Evolutionary conservation across 92 coral and sea anemone genomes (phyloP).

Genomic region (Palythoa grandiflora): DNA sequence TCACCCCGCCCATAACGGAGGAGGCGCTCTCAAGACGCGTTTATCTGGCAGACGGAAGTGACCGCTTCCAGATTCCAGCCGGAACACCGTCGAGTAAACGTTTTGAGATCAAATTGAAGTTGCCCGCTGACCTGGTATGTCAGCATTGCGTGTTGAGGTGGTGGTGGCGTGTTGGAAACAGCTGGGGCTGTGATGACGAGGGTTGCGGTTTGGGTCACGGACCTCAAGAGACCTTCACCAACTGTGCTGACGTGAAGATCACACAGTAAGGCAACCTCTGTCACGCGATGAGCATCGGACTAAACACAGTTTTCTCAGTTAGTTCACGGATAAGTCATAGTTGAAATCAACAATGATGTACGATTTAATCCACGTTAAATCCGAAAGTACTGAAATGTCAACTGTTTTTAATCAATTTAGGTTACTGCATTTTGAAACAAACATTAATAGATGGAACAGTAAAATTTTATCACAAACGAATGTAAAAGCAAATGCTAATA

Average conservation of each 20-base stretch:
- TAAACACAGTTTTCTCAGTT: too few relatives aligned
- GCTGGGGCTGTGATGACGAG: slow-evolving; percentile 46
- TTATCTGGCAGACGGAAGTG: slow-evolving; percentile 29
- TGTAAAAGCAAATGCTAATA: too few relatives aligned
- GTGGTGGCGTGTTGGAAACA: slow-evolving; percentile 38
- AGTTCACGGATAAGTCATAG: too few relatives aligned
- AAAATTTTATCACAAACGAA: too few relatives aligned
- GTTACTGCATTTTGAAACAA: too few relatives aligned
- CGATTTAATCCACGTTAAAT: too few relatives aligned
- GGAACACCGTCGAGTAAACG: slow-evolving; percentile 7
- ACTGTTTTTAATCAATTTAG: too few relatives aligned
- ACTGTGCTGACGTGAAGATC: slow-evolving; percentile 77
- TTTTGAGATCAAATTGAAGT: slow-evolving; percentile 56
- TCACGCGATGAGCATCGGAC: background rate
- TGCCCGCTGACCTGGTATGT: slow-evolving; percentile 24
- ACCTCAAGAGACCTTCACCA: slow-evolving; percentile 73
- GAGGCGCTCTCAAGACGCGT: slow-evolving; percentile 48
- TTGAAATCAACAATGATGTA: too few relatives aligned
- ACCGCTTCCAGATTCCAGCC: slow-evolving; percentile 35
- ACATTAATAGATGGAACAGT: too few relatives aligned
- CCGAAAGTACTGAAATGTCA: too few relatives aligned
- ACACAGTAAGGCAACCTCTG: background rate
- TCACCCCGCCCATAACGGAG: slow-evolving; percentile 67
- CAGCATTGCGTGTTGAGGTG: slow-evolving; percentile 28
- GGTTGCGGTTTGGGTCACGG: slow-evolving; percentile 43